Evolutionary conservation across 2,888 invertebrate species (phyloP).

Genomic region (Aspidiotus destructor): DNA sequence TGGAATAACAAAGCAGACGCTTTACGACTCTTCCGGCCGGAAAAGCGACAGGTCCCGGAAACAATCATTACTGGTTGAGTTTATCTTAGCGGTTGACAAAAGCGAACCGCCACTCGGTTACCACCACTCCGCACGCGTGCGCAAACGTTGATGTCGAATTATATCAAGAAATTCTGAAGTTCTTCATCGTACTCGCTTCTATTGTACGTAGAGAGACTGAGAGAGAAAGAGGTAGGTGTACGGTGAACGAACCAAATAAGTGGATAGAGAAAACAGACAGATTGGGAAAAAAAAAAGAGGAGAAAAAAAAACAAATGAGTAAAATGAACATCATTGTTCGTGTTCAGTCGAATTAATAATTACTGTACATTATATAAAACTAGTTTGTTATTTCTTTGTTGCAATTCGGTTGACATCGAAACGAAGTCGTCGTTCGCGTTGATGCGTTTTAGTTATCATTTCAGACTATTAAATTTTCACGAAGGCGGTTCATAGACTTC

Average conservation of each 20-base stretch:
- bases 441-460: too few relatives aligned
- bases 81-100: slow-evolving; percentile 30
- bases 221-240: too few relatives aligned
- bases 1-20: slow-evolving; percentile 19
- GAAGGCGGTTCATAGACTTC: too few relatives aligned
- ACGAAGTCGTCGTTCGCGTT: too few relatives aligned
- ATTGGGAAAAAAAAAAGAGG: too few relatives aligned
- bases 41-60: slow-evolving; percentile 32
- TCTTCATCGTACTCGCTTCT: slow-evolving; percentile 15
- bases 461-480: too few relatives aligned
- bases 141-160: slow-evolving; percentile 17
- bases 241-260: too few relatives aligned
- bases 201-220: slow-evolving; percentile 1
- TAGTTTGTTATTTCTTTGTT: slow-evolving; percentile 27
- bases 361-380: slow-evolving; percentile 23
- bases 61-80: slow-evolving; percentile 27
- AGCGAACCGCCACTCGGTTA: slow-evolving; percentile 8
- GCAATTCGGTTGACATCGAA: background rate
- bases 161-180: slow-evolving; percentile 14
- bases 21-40: slow-evolving; percentile 30
- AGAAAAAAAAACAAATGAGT: too few relatives aligned
- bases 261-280: too few relatives aligned
- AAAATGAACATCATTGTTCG: slow-evolving; percentile 28
- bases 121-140: background rate
- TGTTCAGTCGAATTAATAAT: slow-evolving; percentile 29